Base-by-base conservation (phyloP, 1,140 invertebrate species). In the Panulirus ornatus region DNA sequence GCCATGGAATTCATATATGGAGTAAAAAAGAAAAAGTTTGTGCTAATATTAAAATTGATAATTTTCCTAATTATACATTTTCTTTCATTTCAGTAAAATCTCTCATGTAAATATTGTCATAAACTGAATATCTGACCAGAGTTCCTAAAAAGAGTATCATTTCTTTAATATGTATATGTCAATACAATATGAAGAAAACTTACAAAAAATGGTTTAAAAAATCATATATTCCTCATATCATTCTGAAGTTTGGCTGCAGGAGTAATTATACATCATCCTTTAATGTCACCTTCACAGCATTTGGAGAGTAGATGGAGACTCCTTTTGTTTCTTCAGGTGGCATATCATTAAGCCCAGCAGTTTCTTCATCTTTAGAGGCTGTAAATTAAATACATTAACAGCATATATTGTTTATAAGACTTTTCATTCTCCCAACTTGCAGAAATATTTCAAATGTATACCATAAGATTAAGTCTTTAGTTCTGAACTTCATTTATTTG, bases 291-390 rank as follows among this genome's bases (percentile, higher is more conserved):
- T 91, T 91, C 22, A 91, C 63, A 19, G 90, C 78, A 63, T 91
- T 91, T 19, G 84, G 90, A 42, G 90, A 91, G 51, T 91, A 91
- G 3, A 91, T 73, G 22, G 58, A 87, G 14, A 87, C 78, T 22
- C 90, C 90, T 38, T 91, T 87, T 6, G 58, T 85, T 19, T 87
- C 84, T 40, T 91, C 90, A 8, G 90, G 90, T 6, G 90, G 90
- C 90, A 91, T 91, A 78, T 91, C 90, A 42, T 91, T 91, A 42
- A 91, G 54, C 16, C 84, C 84, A 3, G 90, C 84, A 34, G 78
- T 87, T 75, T 91, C 90, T 34, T 91, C 84, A 47, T 91, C 90
- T 97, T 91, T 91, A 0, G 84, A 87, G 22, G 90, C 90, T 91
- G 90, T 58, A 36, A 73, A 70, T 9, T 63, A 30, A 75, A 51